A percentile compares a stretch with the other conserved stretches of the same genome.
Evolutionary conservation across 2,888 invertebrate species (phyloP).

Genomic region (Laspeyria flexula): DNA sequence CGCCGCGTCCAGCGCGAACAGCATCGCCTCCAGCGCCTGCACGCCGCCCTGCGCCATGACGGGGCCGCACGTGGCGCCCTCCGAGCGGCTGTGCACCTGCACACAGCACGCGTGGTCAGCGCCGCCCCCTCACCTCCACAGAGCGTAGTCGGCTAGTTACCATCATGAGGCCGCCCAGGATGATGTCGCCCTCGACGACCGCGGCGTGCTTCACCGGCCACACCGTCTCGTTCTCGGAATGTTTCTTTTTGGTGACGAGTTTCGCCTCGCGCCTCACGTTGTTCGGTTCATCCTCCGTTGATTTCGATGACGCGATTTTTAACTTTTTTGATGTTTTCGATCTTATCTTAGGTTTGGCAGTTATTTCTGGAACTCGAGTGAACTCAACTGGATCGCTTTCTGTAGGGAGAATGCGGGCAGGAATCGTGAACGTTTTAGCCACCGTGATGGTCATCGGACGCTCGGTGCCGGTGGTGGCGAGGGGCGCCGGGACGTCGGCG

Average conservation of each 20-base stretch:
- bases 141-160: no score
- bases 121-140: no score
- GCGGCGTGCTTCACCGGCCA: constrained; percentile 94
- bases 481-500: background rate
- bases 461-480: background rate
- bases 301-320: constrained; percentile 28
- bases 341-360: constrained; percentile 16
- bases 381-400: constrained; percentile 9
- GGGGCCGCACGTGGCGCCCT: constrained; percentile 92
- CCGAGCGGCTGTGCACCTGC: constrained; percentile 92
- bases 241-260: constrained; percentile 49
- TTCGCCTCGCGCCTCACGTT: constrained; percentile 31
- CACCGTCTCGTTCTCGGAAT: constrained; percentile 54
- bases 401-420: constrained; percentile 26
- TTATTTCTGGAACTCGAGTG: background rate
- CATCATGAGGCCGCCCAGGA: constrained; percentile 96
- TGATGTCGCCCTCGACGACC: constrained; percentile 93
- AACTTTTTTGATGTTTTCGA: constrained; percentile 33
- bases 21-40: constrained; percentile 95
- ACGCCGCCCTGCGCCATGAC: constrained; percentile 96
- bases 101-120: background rate
- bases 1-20: constrained; percentile 93
- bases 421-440: constrained; percentile 16
- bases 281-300: constrained; percentile 1
- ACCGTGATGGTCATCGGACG: background rate